Base-by-base conservation (phyloP, 2,888 invertebrate genomes). In the Mesorhabditis spiculigera region DNA sequence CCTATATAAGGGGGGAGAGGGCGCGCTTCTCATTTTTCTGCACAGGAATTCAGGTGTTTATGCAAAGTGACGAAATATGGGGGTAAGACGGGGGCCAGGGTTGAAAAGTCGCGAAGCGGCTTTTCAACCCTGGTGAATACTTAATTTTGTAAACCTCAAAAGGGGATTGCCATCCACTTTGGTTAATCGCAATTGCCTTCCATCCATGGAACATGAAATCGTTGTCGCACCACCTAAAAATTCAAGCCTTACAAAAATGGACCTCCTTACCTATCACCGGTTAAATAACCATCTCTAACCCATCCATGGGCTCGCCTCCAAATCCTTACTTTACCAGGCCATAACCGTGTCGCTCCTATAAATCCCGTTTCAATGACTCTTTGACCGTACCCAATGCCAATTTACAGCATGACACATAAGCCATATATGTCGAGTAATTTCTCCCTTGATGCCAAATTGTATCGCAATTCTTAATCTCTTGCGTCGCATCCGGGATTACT, bases 361-460 rank as follows among this genome's bases (percentile, higher is more conserved):
- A 65, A 16, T 50, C n/a, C n/a, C 28, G 28, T 10, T 50, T 50
- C 10, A n/a, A 50, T 50, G 8, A 2, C 58, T 50, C 58, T 50
- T 50, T 50, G 58, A 63, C 41, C 64, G 13, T 72, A 74, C 82
- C 82, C 6, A 81, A 68, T n/a, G 75, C 72, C 65, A 81, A 64
- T 71, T 83, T 84, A 65, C 77, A 76, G 71, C 84, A 84, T 43
- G 78, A 78, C 28, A 84, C 84, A 71, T 76, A 84, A 43, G 78
- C 81, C 83, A 84, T 83, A 72, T 84, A 84, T 8, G 79, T 78
- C 66, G 82, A 81, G 72, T 84, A 84, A 63, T 73, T 76, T 3
- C 72, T 79, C 4, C 76, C 81, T 42, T 78, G 74, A 65, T 77
- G 80, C 83, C 84, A 84, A 43, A 81, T 73, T 45, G 67, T 65